Conservation (phyloP, 2,797 vertebrate genomes). For the Tarsius wallacei region DNA sequence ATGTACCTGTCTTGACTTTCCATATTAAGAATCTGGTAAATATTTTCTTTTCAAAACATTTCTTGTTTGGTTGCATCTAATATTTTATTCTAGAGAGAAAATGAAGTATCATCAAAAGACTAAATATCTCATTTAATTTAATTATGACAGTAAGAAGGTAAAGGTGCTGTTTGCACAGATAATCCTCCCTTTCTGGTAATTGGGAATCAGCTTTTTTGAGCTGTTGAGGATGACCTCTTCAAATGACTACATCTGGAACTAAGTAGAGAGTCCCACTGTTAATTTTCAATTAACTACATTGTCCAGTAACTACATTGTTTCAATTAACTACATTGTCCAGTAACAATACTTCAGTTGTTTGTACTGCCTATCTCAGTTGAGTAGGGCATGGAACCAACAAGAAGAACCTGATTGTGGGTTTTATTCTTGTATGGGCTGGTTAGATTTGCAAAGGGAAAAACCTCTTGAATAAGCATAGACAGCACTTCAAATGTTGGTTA, state of each 20-base stretch:
- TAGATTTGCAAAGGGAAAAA: slow-evolving; percentile 70
- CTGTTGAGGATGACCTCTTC: neutral
- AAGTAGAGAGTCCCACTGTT: neutral
- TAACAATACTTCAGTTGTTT: slow-evolving; percentile 68
- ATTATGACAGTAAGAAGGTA: slow-evolving; percentile 32
- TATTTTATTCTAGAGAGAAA: slow-evolving; percentile 44
- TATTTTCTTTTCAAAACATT: slow-evolving; percentile 42
- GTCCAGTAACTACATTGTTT: slow-evolving; percentile 27
- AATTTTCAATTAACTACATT: slow-evolving; percentile 27
- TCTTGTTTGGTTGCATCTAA: slow-evolving; percentile 49
- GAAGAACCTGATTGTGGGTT: slow-evolving; percentile 50
- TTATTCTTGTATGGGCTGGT: slow-evolving; percentile 61
- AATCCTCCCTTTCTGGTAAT: slow-evolving; percentile 37
- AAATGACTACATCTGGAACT: slow-evolving; percentile 19
- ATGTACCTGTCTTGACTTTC: neutral
- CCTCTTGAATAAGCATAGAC: slow-evolving; percentile 62
- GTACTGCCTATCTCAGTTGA: slow-evolving; percentile 53
- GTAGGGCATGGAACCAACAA: slow-evolving; percentile 41
- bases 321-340: neutral
- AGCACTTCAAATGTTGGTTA: slow-evolving; percentile 60
- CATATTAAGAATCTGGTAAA: slow-evolving; percentile 20
- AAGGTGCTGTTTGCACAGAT: slow-evolving; percentile 54
- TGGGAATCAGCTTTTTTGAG: slow-evolving; percentile 18
- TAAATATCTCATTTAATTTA: slow-evolving; percentile 31
- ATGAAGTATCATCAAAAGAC: slow-evolving; percentile 49